A percentile compares a stretch with the other conserved stretches of the same genome.
Evolutionary conservation across 2,113 vertebrate species (phyloP).

Genomic region (Pseudorasbora parva): DNA sequence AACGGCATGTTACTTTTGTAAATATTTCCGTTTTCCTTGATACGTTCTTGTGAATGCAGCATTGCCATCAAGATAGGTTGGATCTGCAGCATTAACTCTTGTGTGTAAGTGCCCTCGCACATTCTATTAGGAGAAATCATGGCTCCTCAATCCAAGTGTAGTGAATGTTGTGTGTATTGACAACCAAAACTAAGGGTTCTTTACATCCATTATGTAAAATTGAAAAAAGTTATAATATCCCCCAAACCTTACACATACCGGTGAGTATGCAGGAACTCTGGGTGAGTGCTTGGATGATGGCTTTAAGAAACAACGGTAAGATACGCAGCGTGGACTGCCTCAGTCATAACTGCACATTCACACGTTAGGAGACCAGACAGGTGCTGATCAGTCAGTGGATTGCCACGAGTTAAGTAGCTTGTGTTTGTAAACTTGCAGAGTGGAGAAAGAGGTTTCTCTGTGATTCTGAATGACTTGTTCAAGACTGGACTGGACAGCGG

Average conservation of each 20-base stretch:
- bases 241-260: background rate
- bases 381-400: constrained; percentile 30
- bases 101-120: background rate
- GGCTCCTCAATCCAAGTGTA: constrained; percentile 1
- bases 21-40: background rate
- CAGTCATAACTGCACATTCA: constrained; percentile 17
- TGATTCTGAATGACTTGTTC: background rate
- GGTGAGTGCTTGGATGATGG: constrained; percentile 21
- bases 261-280: background rate
- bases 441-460: constrained; percentile 39
- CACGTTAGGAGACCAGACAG: background rate
- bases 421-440: constrained; percentile 54
- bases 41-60: background rate
- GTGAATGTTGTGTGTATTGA: background rate
- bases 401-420: constrained; percentile 35
- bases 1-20: background rate
- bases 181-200: constrained; percentile 30
- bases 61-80: background rate
- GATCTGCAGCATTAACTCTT: background rate
- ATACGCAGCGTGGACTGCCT: constrained; percentile 15
- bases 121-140: background rate
- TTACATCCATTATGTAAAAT: constrained; percentile 1
- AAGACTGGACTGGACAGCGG: background rate
- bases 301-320: constrained; percentile 28
- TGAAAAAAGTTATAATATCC: constrained; percentile 6